phyloP scores from a whole-genome alignment of 2,797 vertebrate genomes.

The Mormyrus proboscirostris region DNA sequence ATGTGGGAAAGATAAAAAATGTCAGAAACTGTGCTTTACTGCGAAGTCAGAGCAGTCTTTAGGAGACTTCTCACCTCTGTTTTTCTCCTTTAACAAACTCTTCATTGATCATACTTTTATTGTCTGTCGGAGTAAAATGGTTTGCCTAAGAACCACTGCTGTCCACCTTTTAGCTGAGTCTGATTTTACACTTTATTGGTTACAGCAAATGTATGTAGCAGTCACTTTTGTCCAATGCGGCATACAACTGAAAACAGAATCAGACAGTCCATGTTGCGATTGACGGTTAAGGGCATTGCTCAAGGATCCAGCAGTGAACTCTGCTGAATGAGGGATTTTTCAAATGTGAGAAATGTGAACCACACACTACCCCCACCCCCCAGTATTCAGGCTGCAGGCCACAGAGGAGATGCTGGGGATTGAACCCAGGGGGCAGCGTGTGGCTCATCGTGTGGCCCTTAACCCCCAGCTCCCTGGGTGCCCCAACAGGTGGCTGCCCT shows the following conservation, averaged over 20 bases:
- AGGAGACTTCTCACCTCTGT: neutral
- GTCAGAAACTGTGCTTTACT: neutral
- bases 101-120: constrained; percentile 1
- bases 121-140: neutral
- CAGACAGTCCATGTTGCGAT: neutral
- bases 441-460: neutral
- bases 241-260: neutral
- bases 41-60: neutral
- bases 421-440: neutral
- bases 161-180: neutral
- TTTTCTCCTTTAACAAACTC: neutral
- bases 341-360: too few relatives aligned
- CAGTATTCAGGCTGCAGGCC: neutral
- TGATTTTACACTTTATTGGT: neutral
- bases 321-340: neutral
- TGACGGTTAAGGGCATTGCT: neutral
- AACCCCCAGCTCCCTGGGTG: neutral
- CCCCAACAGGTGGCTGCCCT: neutral
- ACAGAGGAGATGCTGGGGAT: neutral
- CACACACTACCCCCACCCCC: neutral
- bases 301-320: neutral
- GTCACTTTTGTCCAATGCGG: neutral
- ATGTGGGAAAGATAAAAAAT: neutral
- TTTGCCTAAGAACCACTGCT: neutral
- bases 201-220: neutral